Evolutionary conservation across 1,140 invertebrate species (phyloP).

Genomic region (Zaprionus kolodkinae): DNA sequence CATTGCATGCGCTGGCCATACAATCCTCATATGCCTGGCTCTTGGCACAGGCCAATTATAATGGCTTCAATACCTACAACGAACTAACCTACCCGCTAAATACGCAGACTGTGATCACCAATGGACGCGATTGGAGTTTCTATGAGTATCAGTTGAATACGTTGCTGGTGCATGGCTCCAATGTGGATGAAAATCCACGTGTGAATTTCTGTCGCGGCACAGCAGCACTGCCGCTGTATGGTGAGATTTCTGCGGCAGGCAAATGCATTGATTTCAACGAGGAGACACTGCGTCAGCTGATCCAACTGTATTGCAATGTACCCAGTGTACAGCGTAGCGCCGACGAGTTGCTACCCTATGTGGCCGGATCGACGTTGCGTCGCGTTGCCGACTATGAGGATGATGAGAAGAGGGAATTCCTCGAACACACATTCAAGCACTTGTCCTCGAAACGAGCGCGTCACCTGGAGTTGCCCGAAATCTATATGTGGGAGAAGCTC

Average conservation of each 20-base stretch:
- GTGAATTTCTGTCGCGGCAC: slow-evolving; percentile 94
- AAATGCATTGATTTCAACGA: slow-evolving; percentile 93
- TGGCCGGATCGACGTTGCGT: slow-evolving; percentile 86
- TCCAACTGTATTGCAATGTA: slow-evolving; percentile 90
- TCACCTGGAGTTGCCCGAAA: slow-evolving; percentile 87
- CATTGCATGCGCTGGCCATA: slow-evolving; percentile 89
- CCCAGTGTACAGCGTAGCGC: slow-evolving; percentile 87
- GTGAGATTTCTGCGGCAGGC: slow-evolving; percentile 88
- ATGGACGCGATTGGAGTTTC: slow-evolving; percentile 93
- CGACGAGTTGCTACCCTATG: slow-evolving; percentile 89
- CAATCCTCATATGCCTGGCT: slow-evolving; percentile 92
- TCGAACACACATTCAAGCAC: slow-evolving; percentile 89
- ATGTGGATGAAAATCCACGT: slow-evolving; percentile 87
- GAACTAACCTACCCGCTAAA: slow-evolving; percentile 95
- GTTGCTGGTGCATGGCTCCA: slow-evolving; percentile 87
- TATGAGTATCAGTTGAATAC: slow-evolving; percentile 96
- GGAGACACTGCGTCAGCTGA: slow-evolving; percentile 89
- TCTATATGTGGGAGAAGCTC: slow-evolving; percentile 91
- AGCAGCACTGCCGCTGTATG: slow-evolving; percentile 89
- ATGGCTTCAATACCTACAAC: slow-evolving; percentile 94
- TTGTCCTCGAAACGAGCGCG: slow-evolving; percentile 88
- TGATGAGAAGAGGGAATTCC: slow-evolving; percentile 87
- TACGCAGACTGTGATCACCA: slow-evolving; percentile 93
- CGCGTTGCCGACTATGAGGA: slow-evolving; percentile 89
- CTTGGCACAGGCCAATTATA: slow-evolving; percentile 91